Base-by-base conservation (phyloP, 2,888 invertebrate species). In the Cephus rjabovi region DNA sequence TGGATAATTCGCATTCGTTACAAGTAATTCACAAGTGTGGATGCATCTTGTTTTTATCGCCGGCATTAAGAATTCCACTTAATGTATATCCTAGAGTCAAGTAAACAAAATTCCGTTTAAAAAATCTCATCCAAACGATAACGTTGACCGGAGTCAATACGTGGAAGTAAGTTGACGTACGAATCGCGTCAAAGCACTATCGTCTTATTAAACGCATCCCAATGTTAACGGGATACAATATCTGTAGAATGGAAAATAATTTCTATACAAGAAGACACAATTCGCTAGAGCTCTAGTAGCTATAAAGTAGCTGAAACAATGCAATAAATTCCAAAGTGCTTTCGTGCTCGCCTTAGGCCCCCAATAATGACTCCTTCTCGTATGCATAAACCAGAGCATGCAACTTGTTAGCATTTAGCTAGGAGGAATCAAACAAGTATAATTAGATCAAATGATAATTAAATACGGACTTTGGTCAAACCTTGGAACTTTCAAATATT, bases 321-420 rank as follows among this genome's bases (percentile, higher is more conserved):
- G 81, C 79, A 76, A 84, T 87, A 87, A 86, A 87, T 85, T 82
- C 84, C 78, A 78, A 75, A 79, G 74, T 70, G 74, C 78, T 82
- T 84, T 83, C 83, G 81, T 83, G 79, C 75, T 68, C 34, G 74
- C 74, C 69, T 40, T 35, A 75, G n/a, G 30, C 56, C 9, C 6
- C 23, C 56, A 23, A 56, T 71, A 34, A 31, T 31, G 33, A 34
- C 31, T 15, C 31, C 31, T 33, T 31, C 33, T 71, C 31, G 31
- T 71, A 33, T 71, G 71, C 71, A 71, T 34, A 34, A 71, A 71
- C 15, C 33, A 71, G 71, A 71, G 71, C 71, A 71, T 71, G 71
- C 71, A 71, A 71, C 71, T 71, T 31, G 71, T 71, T 71, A 71
- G 31, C 71, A 71, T 71, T 71, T 71, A 31, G 71, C 56, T 56